Base-by-base conservation (phyloP, 2,888 invertebrate species). In the Entomobrya multifasciata region DNA sequence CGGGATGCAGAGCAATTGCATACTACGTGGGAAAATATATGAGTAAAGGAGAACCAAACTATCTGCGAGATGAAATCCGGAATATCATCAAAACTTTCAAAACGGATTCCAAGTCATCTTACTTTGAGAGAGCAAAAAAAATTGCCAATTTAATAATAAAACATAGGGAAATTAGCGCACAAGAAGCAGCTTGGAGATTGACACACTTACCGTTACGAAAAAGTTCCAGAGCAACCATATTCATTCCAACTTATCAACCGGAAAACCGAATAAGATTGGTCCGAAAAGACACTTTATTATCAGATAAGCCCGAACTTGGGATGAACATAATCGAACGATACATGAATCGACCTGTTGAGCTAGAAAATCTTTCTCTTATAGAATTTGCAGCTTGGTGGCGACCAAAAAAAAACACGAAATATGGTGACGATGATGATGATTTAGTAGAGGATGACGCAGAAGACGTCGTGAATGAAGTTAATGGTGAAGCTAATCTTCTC, bases 1-100 rank as follows among this genome's bases (percentile, higher is more conserved):
- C 88, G 1, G 82, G 79, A 20, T 52, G 52, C 0, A 52, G 20
- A n/a, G 78, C 86, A 6, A 74, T 86, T 41, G 82, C 79, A 3
- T 88, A 62, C 20, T 88, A 88, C 47, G 77, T 88, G 47, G 88
- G 81, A 2, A 88, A 88, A 62, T 88, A 88, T 27, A 79, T 86
- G 36, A 52, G 81, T 17, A 88, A 88, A 41, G 60, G 70, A 5
- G 86, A 88, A 25, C 79, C 86, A 15, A 47, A 17, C 1, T 17
- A 47, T 1, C 13, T 88, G 0, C 25, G 79, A 13, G 15, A 82
- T 1, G 82, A 82, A 65, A 74, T 86, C n/a, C 1, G 57, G 10
- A 57, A 78, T 0, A 20, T 44, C 10, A 65, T 88, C 1, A 47
- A 27, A 17, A 55, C 22, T n/a, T 25, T 82, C 17, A 60, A 76